Percentiles rank a stretch among this genome's conserved stretches.
Evolutionary conservation across 2,797 vertebrate species (phyloP).

Genomic region (Cyclura pinguis): DNA sequence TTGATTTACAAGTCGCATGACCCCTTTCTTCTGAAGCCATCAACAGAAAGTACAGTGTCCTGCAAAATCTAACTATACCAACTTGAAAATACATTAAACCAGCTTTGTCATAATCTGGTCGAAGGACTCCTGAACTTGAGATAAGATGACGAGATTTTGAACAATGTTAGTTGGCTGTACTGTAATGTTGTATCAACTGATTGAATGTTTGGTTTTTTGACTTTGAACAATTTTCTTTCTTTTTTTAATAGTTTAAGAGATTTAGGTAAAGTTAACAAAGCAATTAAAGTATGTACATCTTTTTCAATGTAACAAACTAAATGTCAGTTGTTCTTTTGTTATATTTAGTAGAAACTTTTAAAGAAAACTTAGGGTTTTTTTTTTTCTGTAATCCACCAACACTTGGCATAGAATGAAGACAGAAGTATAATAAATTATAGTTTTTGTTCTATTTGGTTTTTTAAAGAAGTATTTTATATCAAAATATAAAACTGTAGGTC

Average conservation of each 20-base stretch:
- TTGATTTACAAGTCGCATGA: constrained; percentile 69
- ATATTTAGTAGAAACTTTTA: constrained; percentile 91
- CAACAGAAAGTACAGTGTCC: constrained; percentile 77
- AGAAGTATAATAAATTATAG: constrained; percentile 88
- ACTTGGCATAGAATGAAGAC: constrained; percentile 85
- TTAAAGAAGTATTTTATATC: constrained; percentile 16
- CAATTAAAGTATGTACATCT: constrained; percentile 90
- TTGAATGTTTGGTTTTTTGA: constrained; percentile 83
- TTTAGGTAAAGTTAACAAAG: constrained; percentile 90
- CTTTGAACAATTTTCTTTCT: constrained; percentile 80
- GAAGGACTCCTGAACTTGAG: constrained; percentile 82
- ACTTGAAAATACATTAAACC: constrained; percentile 81
- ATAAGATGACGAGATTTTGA: constrained; percentile 85
- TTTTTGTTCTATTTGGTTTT: constrained; percentile 78
- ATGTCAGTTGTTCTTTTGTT: constrained; percentile 86
- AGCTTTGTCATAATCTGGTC: constrained; percentile 81
- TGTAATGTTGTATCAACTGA: constrained; percentile 97
- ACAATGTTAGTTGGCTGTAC: constrained; percentile 89
- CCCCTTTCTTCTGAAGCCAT: constrained; percentile 80
- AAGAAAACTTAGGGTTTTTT: constrained; percentile 85
- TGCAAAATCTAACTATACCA: constrained; percentile 40
- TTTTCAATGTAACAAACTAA: constrained; percentile 88
- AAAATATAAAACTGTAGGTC: constrained; percentile 46
- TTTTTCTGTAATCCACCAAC: constrained; percentile 89
- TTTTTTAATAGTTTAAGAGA: constrained; percentile 87